Evolutionary conservation across 1,140 invertebrate species (phyloP).

Genomic region (Pemphigus obesinymphae): DNA sequence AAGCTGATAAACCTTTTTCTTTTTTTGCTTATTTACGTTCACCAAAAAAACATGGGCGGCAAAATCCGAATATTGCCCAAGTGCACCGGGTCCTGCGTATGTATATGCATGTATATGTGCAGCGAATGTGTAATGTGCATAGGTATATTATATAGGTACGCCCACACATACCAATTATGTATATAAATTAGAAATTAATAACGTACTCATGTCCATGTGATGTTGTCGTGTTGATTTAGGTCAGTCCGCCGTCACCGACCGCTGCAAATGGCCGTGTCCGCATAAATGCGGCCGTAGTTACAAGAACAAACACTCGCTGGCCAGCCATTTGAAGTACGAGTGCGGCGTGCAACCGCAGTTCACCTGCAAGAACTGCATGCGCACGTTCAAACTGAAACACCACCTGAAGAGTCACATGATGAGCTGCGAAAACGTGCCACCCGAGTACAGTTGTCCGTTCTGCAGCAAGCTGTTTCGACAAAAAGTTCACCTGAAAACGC

Average conservation of each 20-base stretch:
- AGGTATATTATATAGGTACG: too few species aligned
- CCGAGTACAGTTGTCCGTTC: conserved; percentile 58
- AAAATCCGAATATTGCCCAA: too few species aligned
- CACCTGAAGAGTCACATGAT: conserved; percentile 40
- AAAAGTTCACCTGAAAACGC: conserved; percentile 46
- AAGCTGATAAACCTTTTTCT: too few species aligned
- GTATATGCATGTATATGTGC: too few species aligned
- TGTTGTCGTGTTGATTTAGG: neutral
- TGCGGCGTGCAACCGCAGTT: conserved; percentile 49
- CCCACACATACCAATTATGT: too few species aligned
- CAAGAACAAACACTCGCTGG: conserved; percentile 50
- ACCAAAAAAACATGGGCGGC: too few species aligned
- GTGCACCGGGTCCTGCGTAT: too few species aligned
- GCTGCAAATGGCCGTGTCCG: conserved; percentile 13
- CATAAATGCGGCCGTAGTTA: conserved; percentile 49
- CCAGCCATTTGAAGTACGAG: conserved; percentile 50
- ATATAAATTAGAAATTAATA: too few species aligned
- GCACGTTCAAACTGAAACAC: conserved; percentile 28
- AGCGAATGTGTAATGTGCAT: too few species aligned
- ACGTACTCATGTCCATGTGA: too few species aligned
- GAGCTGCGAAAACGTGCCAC: conserved; percentile 17
- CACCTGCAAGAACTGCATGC: conserved; percentile 40
- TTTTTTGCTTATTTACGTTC: too few species aligned
- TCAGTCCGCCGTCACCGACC: neutral
- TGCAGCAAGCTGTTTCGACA: conserved; percentile 58